These are phyloP conservation scores for Sycophaga agraensis DNA, from an alignment of 1,140 invertebrate species.

Conservation along the genomic window DNA sequence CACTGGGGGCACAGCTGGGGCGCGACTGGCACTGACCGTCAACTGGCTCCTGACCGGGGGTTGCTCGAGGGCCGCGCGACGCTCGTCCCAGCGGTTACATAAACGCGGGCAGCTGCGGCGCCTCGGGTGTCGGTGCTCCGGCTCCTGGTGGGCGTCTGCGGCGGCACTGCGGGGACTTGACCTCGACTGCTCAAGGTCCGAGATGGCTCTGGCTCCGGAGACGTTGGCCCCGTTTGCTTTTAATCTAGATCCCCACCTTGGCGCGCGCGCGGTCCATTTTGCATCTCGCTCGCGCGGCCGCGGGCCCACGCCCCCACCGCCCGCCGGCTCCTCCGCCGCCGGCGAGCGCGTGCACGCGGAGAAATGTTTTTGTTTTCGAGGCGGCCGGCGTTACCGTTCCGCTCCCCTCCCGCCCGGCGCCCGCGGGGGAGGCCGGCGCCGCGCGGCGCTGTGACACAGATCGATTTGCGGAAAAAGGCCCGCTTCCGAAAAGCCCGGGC, in stretches of 20 bases:
- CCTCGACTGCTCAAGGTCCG: constrained; percentile 53
- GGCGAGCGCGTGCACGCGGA: neutral
- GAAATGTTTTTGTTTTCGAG: constrained; percentile 10
- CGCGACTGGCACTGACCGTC: constrained; percentile 44
- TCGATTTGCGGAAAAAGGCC: too few relatives aligned
- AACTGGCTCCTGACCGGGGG: constrained; percentile 29
- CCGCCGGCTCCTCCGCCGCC: too few relatives aligned
- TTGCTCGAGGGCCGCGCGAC: neutral
- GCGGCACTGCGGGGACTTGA: constrained; percentile 32
- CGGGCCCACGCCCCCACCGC: neutral
- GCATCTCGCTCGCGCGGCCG: constrained; percentile 33
- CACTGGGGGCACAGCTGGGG: too few relatives aligned
- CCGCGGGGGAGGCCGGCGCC: too few relatives aligned
- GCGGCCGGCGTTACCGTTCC: too few relatives aligned
- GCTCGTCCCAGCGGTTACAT: constrained; percentile 10
- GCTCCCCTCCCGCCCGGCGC: too few relatives aligned
- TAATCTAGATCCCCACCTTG: constrained; percentile 58
- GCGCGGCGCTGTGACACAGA: too few relatives aligned
- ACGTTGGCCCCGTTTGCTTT: constrained; percentile 59
- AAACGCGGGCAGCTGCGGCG: neutral
- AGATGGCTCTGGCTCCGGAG: constrained; percentile 54
- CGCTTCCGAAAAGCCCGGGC: too few relatives aligned
- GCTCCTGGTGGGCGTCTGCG: neutral
- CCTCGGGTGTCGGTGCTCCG: too few relatives aligned
- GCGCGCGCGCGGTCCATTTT: constrained; percentile 39